phyloP scores from a whole-genome alignment of 2,113 vertebrate species.

The Rhabdornis inornatus region DNA sequence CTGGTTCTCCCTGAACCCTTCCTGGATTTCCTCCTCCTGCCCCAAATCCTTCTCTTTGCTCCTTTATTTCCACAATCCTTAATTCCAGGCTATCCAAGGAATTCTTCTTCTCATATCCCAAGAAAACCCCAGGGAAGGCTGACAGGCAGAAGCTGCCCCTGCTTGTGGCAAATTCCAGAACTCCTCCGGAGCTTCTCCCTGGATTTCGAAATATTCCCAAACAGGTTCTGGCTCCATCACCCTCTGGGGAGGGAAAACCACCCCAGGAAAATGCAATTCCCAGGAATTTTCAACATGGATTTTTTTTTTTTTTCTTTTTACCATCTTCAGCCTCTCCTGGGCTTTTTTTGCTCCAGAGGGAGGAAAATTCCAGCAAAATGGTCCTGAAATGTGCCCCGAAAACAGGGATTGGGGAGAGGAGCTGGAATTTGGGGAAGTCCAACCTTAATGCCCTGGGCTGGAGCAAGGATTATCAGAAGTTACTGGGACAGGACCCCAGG shows the following conservation, averaged over 20 bases:
- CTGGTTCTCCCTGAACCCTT: neutral
- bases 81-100: neutral
- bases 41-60: fast-evolving
- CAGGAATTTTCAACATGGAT: neutral
- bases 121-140: neutral
- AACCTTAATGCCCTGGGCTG: neutral
- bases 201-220: neutral
- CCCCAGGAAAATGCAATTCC: fast-evolving
- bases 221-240: neutral
- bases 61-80: neutral
- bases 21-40: fast-evolving
- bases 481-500: neutral
- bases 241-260: neutral
- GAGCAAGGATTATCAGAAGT: neutral
- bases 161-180: neutral
- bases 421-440: too few species aligned
- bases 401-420: neutral
- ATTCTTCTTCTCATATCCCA: neutral
- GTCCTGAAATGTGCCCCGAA: fast-evolving
- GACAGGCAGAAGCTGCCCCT: neutral
- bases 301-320: fast-evolving
- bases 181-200: neutral
- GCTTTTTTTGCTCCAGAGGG: neutral
- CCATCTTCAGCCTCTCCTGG: fast-evolving
- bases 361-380: neutral